A percentile compares a stretch with the other conserved stretches of the same genome.
Conservation (phyloP, 2,797 vertebrate species). For the Streptopelia turtur region DNA sequence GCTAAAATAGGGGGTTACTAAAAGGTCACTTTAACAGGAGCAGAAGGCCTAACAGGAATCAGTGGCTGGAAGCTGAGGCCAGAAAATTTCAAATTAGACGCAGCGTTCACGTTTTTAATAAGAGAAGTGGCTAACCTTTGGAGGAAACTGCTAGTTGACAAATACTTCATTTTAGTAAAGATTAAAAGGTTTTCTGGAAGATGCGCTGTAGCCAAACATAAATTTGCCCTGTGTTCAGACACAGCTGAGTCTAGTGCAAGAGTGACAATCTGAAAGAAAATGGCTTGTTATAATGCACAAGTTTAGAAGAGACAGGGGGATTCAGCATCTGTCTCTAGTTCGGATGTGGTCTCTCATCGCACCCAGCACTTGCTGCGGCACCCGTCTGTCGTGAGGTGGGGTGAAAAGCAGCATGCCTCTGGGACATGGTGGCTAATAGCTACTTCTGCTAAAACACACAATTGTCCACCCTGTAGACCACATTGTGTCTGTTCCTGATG, state of each 20-base stretch:
- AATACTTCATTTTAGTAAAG: neutral
- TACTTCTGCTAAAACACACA: neutral
- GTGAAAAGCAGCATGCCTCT: neutral
- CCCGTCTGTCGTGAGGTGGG: neutral
- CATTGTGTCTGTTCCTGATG: neutral
- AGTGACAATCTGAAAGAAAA: neutral
- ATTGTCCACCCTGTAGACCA: neutral
- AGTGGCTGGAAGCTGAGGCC: neutral
- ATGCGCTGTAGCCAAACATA: neutral
- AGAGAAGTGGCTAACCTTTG: neutral
- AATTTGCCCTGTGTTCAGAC: neutral
- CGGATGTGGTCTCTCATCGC: neutral
- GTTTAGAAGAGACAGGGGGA: rapidly evolving
- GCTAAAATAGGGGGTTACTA: neutral
- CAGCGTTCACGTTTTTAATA: conserved; percentile 31
- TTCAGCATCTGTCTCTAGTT: neutral
- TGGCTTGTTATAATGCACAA: neutral
- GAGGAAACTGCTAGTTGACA: neutral
- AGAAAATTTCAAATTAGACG: conserved; percentile 22
- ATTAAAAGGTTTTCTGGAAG: neutral
- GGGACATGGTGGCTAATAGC: neutral
- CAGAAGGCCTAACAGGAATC: neutral
- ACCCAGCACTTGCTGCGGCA: neutral
- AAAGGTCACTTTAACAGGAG: conserved; percentile 14
- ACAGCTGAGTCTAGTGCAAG: neutral